Base-by-base conservation (phyloP, 1,140 invertebrate species). In the Zaprionus camerounensis region DNA sequence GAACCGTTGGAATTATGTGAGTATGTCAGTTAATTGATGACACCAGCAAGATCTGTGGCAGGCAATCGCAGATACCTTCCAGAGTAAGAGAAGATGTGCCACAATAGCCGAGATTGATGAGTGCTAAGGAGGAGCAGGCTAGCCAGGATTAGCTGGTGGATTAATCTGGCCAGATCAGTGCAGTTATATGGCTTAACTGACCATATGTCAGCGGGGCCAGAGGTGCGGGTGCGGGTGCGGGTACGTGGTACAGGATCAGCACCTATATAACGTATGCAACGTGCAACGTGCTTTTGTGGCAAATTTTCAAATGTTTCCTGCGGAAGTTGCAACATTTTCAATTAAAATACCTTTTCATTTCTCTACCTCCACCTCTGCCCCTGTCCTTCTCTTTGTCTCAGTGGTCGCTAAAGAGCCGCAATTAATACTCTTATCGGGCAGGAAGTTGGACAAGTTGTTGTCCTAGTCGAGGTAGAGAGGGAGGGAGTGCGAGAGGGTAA, bases 251-350 rank as follows among this genome's bases (percentile, higher is more conserved):
- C 44, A 55, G 61, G 44, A 64, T 76, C 73, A 76, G 59, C 73
- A 76, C 73, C 68, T 71, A 71, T 6, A 71, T 61, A 71, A 44
- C 44, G 24, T 44, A 31, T 31, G 9, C 28, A 31, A 31, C 28
- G 28, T 31, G 28, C 67, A 71, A 44, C 44, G 17, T 44, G 38
- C 38, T 44, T 56, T 71, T 59, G 46, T 69, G 58, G 38, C 67
- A n/a, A n/a, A 61, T 83, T 78, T 87, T 72, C 78, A 76, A 88
- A 88, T 81, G 79, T 64, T 76, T 76, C 73, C 72, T 79, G 67
- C 85, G 83, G 83, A 87, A 81, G 84, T 88, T 86, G 65, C 34
- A 76, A 75, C 70, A 76, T 88, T 83, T 87, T 87, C 83, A 87
- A 87, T 87, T 87, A 87, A 82, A 75, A 49, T 61, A 59, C 58